A percentile compares a stretch with the other conserved stretches of the same genome.
phyloP scores from a whole-genome alignment of 1,140 invertebrate genomes.

The Subanguina moxae region DNA sequence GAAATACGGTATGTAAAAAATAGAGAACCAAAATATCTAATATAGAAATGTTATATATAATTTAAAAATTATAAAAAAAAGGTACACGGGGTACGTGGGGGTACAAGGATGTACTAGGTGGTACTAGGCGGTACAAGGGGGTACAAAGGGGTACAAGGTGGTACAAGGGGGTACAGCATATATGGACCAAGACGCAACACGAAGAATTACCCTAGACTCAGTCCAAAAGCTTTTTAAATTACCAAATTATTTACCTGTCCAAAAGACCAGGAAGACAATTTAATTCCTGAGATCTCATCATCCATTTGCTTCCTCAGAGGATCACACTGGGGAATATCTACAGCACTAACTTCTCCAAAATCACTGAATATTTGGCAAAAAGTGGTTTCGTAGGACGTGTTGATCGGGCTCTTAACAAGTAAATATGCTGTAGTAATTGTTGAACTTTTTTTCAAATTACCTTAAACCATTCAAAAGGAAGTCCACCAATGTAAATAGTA shows the following conservation, averaged over 20 bases:
- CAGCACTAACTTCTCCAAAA: conserved; percentile 21
- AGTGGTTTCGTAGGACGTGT: conserved; percentile 17
- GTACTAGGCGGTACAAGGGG: too few species aligned
- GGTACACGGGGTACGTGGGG: too few species aligned
- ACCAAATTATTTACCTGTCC: conserved; percentile 27
- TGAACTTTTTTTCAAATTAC: conserved; percentile 13
- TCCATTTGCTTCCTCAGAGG: conserved; percentile 34
- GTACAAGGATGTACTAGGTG: too few species aligned
- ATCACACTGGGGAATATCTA: conserved; percentile 36
- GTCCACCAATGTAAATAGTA: conserved; percentile 29
- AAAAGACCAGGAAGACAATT: conserved; percentile 28
- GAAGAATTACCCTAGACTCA: not conserved
- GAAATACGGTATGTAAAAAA: too few species aligned
- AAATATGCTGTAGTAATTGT: conserved; percentile 2
- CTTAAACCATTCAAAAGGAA: conserved; percentile 38
- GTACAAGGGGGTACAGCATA: not conserved
- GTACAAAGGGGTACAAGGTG: not conserved
- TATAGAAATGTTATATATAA: too few species aligned
- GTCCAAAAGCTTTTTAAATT: conserved; percentile 12
- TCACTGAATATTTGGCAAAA: conserved; percentile 27
- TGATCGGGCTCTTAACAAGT: conserved; percentile 21
- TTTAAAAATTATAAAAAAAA: too few species aligned
- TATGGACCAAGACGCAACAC: conserved; percentile 7
- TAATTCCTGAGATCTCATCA: conserved; percentile 32
- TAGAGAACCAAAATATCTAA: too few species aligned